Base-by-base conservation (phyloP, 2,888 invertebrate species). In the Drosophila falleni region DNA sequence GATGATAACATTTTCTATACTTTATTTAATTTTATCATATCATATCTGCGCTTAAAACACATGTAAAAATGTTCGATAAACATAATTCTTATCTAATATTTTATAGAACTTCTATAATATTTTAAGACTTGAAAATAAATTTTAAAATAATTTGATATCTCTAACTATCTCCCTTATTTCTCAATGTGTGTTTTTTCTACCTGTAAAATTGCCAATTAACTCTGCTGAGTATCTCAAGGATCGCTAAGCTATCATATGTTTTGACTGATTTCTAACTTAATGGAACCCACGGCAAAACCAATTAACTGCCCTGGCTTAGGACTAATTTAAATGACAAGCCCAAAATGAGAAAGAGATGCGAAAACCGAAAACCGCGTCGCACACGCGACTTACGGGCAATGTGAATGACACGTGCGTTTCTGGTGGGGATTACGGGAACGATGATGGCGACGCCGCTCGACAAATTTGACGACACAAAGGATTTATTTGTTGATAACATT, bases 381-480 rank as follows among this genome's bases (percentile, higher is more conserved):
- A 67, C 73, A 87, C 87, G 83, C 87, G 84, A 74, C 71, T 55
- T 46, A 42, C 35, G 19, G 74, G 47, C 67, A 70, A 64, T 68
- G 51, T 55, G 72, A 74, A 61, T 68, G 87, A 81, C 87, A 87
- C 86, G 86, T 87, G 86, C 80, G 80, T 78, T 79, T 76, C 69
- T 68, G 72, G 64, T 59, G 56, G 53, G 88, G 84, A 84, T 86
- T 84, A 84, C 80, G 71, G 9, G 51, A 49, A 68, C 50, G 68
- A 63, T 83, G 75, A 71, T 69, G 72, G 60, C 55, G 65, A 66
- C 62, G 71, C 44, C 53, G 78, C 68, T 80, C 85, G 56, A 91
- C 90, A 91, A 88, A 89, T 91, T 91, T 86, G 91, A 89, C 81
- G 91, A 91, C 91, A 89, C 84, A 87, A 88, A 82, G 89, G 91